Evolutionary conservation across 2,888 invertebrate genomes (phyloP).

Genomic region (Lasioglossum oenotherae): DNA sequence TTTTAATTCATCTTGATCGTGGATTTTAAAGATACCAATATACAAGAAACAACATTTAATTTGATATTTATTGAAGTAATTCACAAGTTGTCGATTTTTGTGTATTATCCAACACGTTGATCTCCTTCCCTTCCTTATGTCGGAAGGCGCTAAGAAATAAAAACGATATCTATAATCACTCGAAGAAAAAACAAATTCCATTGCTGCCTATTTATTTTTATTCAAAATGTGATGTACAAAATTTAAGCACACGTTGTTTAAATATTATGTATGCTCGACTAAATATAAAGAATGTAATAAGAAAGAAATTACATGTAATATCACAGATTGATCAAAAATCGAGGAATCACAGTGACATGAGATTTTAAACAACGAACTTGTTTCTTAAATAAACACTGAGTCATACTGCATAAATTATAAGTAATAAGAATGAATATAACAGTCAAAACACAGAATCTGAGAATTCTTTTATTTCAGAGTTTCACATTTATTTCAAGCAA

Average conservation of each 20-base stretch:
- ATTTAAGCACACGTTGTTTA: conserved; percentile 67
- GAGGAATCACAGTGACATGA: conserved; percentile 73
- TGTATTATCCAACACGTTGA: not conserved
- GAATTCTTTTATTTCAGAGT: conserved; percentile 31
- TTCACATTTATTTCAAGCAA: conserved; percentile 17
- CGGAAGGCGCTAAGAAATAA: conserved; percentile 1
- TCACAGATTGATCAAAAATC: conserved; percentile 72
- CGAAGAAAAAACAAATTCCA: conserved; percentile 48
- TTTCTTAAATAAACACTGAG: conserved; percentile 69
- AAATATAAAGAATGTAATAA: conserved; percentile 69
- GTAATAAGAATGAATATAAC: conserved; percentile 65
- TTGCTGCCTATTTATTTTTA: conserved; percentile 69
- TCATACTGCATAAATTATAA: conserved; percentile 67
- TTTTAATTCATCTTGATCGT: not conserved
- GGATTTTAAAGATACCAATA: not conserved
- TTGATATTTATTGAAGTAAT: not conserved
- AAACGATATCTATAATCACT: conserved; percentile 19
- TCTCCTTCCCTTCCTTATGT: not conserved
- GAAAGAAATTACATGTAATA: conserved; percentile 71
- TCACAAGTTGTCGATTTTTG: not conserved
- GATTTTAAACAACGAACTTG: conserved; percentile 63
- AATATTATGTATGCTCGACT: conserved; percentile 63
- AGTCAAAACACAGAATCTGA: conserved; percentile 65
- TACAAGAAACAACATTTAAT: not conserved
- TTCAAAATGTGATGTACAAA: conserved; percentile 71